Evolutionary conservation across 1,140 invertebrate species (phyloP), one percentile per base, ranked within the genome.

Genomic region (Calliopsis andreniformis): DNA sequence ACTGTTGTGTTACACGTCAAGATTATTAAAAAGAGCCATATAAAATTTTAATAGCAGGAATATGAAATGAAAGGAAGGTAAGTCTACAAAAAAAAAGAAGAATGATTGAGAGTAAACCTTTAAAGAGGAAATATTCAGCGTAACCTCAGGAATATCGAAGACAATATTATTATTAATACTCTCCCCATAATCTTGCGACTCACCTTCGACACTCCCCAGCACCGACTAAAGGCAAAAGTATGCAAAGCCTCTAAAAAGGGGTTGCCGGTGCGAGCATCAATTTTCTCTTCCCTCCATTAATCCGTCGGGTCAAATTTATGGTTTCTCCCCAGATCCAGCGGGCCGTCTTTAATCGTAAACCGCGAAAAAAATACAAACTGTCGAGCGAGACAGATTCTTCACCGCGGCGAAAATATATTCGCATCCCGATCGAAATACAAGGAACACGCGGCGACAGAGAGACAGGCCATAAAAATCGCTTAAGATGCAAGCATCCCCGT

Each of bases 401-500:
- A 6, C 20, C 16, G 32, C 32, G n/a, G 2, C 8, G 28, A 16
- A 32, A n/a, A 70, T 70, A 61, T 61, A 70, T 70, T 61, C 42
- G 8, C 14, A 6, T 2, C 32, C 3, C 7, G 2, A 1, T 32
- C 18, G 12, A 2, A 14, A 35, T 12, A 49, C 16, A 3, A 16
- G 1, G 10, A 39, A 8, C 5, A 12, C 3, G 18, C n/a, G 23
- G 39, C 63, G 61, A 79, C 55, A 69, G 63, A 51, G 55, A 70
- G 62, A 30, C 30, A 25, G 55, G 39, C 47, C 79, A 76, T 85
- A 79, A 86, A 82, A 83, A 86, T 86, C 79, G 76, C 81, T 89
- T 89, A 82, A 84, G 82, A 88, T 88, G 86, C 87, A 85, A 70
- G 68, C 73, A 69, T 78, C 32, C 56, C 30, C 56, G n/a, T 53